These are phyloP conservation scores for Synaphobranchus kaupii DNA, from an alignment of 2,797 vertebrate species.

Conservation along the genomic window DNA sequence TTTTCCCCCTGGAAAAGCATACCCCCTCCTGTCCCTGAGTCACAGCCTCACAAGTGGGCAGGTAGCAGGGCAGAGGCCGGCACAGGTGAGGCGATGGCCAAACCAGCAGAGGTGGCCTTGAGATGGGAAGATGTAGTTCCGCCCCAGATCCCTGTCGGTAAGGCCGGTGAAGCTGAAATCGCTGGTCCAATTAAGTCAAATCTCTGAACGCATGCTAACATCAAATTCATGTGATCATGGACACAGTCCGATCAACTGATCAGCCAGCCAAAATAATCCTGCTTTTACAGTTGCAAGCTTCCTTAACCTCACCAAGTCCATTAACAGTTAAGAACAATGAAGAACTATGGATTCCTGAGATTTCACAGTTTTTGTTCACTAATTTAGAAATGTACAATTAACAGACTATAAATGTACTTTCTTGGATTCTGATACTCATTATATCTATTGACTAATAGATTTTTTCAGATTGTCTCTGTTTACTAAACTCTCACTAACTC, in stretches of 20 bases:
- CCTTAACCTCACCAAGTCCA: not conserved
- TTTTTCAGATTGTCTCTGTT: not conserved
- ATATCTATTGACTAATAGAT: not conserved
- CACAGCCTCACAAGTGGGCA: constrained; percentile 38
- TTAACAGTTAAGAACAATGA: not conserved
- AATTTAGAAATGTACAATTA: not conserved
- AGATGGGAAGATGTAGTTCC: constrained; percentile 40
- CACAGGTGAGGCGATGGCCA: not conserved
- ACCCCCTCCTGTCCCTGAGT: not conserved
- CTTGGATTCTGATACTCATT: not conserved
- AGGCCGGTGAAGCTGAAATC: constrained; percentile 29
- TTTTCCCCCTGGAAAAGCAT: constrained; percentile 8
- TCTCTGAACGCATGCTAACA: not conserved
- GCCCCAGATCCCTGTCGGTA: constrained; percentile 63
- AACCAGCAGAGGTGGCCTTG: constrained; percentile 44
- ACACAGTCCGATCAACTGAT: constrained; percentile 10
- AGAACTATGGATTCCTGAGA: not conserved
- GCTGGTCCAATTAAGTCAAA: not conserved
- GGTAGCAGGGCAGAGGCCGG: constrained; percentile 36
- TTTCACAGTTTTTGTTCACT: not conserved
- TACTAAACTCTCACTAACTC: not conserved
- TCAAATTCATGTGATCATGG: not conserved
- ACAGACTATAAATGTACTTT: not conserved
- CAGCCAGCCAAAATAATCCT: not conserved
- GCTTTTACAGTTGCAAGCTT: not conserved